phyloP scores from a whole-genome alignment of 2,797 vertebrate genomes.

The Nothura maculosa region DNA sequence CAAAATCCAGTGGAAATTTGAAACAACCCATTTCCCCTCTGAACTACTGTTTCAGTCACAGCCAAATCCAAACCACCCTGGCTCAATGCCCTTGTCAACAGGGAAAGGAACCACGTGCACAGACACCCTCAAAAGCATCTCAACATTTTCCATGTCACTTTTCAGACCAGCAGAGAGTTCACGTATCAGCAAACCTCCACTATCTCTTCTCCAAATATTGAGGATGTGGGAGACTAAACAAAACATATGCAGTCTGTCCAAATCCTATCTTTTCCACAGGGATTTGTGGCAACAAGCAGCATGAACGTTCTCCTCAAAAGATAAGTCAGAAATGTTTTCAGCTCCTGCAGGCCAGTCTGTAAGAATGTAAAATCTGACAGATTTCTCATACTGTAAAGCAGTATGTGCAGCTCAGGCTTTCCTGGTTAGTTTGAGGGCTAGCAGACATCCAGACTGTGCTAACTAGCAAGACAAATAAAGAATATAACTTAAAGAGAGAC shows the following conservation, averaged over 20 bases:
- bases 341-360: neutral
- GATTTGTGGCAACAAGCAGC: neutral
- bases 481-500: neutral
- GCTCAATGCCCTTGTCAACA: neutral
- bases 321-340: neutral
- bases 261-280: neutral
- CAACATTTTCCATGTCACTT: neutral
- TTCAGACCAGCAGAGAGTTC: neutral
- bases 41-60: neutral
- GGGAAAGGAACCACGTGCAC: neutral
- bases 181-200: neutral
- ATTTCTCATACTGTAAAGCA: neutral
- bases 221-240: constrained; percentile 31
- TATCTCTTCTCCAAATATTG: neutral
- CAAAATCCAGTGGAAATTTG: neutral
- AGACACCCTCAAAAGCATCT: neutral
- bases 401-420: neutral
- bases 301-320: neutral
- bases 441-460: neutral
- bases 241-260: neutral
- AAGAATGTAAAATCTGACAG: neutral
- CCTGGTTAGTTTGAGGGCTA: neutral
- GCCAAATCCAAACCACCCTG: neutral
- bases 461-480: neutral
- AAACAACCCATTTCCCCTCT: rapidly evolving